Percentiles rank a stretch among this genome's conserved stretches.
Conservation (phyloP, 2,888 invertebrate species). For the Dugesia japonica region DNA sequence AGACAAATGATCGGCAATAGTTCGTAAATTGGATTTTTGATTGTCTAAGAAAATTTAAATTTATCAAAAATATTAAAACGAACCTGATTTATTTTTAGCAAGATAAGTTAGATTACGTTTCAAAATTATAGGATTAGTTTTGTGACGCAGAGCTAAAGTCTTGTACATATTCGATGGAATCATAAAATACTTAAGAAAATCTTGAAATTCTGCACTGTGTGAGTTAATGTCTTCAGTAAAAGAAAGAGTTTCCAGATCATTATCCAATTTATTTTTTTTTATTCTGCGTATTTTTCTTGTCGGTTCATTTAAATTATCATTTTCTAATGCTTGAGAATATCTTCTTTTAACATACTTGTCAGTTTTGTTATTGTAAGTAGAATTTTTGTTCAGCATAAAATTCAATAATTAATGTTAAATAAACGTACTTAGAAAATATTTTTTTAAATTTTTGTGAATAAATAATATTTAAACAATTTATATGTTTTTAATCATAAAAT, state of each 20-base stretch:
- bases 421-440: too few species aligned
- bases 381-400: neutral
- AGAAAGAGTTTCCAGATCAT: neutral
- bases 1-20: neutral
- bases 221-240: neutral
- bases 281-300: neutral
- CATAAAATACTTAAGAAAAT: constrained; percentile 27
- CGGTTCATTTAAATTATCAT: neutral
- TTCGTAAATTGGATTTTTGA: neutral
- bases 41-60: neutral
- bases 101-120: constrained; percentile 24
- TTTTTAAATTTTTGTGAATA: too few species aligned
- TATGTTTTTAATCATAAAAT: too few species aligned
- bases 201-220: constrained; percentile 26
- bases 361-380: neutral
- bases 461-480: too few species aligned
- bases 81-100: neutral
- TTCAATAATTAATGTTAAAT: too few species aligned
- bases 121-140: constrained; percentile 24
- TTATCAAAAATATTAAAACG: too few species aligned
- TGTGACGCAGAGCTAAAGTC: constrained; percentile 31
- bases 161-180: constrained; percentile 35
- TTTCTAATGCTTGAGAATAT: neutral
- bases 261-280: neutral
- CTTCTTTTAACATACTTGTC: neutral